A percentile compares a stretch with the other conserved stretches of the same genome.
These are phyloP conservation scores for Artibeus lituratus DNA, from an alignment of 2,797 vertebrate species.

Conservation along the genomic window DNA sequence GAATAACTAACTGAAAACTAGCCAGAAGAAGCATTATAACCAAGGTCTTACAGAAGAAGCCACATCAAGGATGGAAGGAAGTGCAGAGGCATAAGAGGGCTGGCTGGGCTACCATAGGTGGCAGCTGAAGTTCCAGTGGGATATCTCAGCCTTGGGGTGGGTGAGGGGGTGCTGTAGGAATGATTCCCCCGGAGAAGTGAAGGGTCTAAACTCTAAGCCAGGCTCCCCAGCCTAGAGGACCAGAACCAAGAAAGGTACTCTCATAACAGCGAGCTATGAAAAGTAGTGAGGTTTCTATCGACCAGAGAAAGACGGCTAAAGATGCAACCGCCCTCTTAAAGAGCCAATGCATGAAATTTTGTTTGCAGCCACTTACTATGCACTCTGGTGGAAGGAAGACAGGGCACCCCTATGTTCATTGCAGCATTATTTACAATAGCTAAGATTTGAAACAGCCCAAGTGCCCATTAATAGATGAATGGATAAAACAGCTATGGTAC, in stretches of 20 bases:
- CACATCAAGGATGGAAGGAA: no score
- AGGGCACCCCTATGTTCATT: background rate
- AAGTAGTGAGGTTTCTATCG: background rate
- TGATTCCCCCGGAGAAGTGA: no score
- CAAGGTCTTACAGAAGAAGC: no score
- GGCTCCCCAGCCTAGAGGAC: background rate
- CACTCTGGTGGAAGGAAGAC: background rate
- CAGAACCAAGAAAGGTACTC: background rate
- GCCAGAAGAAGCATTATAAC: no score
- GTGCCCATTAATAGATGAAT: background rate
- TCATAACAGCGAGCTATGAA: background rate
- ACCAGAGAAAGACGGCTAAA: background rate
- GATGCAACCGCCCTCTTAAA: background rate
- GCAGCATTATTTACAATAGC: background rate
- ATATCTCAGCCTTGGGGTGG: no score
- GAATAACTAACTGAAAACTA: background rate
- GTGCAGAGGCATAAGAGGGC: no score
- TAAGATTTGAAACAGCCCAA: background rate
- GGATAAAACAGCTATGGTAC: background rate
- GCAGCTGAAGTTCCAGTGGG: no score
- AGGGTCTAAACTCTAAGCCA: background rate
- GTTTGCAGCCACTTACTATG: background rate
- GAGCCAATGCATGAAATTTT: background rate
- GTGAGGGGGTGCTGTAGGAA: no score
- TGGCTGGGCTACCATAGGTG: no score